phyloP scores from a whole-genome alignment of 1,140 invertebrate species.

The Charaxes varanes region DNA sequence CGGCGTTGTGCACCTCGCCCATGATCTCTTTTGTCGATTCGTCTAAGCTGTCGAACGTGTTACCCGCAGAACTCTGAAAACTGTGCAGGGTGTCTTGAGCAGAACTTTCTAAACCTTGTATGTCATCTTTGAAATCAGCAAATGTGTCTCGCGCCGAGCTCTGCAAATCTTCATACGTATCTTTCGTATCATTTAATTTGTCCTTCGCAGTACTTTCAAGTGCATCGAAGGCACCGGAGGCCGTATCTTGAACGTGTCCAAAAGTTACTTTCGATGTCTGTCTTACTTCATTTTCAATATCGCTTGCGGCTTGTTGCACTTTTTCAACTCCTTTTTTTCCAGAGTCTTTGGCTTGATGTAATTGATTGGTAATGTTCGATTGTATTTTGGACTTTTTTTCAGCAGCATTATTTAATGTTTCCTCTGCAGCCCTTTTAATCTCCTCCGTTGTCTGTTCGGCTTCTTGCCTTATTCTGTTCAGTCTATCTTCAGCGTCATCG shows the following conservation, averaged over 20 bases:
- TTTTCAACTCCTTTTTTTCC: slow-evolving; percentile 33
- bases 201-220: slow-evolving; percentile 62
- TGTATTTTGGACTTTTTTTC: slow-evolving; percentile 44
- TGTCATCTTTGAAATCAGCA: slow-evolving; percentile 51
- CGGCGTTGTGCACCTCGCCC: slow-evolving; percentile 32
- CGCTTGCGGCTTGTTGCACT: slow-evolving; percentile 30
- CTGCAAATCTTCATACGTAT: slow-evolving; percentile 55
- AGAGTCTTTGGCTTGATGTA: slow-evolving; percentile 33
- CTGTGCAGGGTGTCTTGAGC: slow-evolving; percentile 59
- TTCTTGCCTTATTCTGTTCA: slow-evolving; percentile 56
- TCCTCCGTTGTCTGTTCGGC: slow-evolving; percentile 55
- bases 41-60: slow-evolving; percentile 64
- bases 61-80: slow-evolving; percentile 63
- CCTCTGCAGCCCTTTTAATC: slow-evolving; percentile 57
- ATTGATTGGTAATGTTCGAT: slow-evolving; percentile 28
- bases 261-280: slow-evolving; percentile 46
- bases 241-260: slow-evolving; percentile 48
- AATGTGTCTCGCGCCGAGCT: slow-evolving; percentile 57
- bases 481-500: slow-evolving; percentile 39
- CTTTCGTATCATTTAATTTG: slow-evolving; percentile 42
- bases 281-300: slow-evolving; percentile 39
- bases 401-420: slow-evolving; percentile 42
- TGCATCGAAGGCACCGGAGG: slow-evolving; percentile 61
- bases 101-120: slow-evolving; percentile 47
- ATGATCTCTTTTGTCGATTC: slow-evolving; percentile 48